Conservation (phyloP, 1,140 invertebrate species). For the Notospermus geniculatus region DNA sequence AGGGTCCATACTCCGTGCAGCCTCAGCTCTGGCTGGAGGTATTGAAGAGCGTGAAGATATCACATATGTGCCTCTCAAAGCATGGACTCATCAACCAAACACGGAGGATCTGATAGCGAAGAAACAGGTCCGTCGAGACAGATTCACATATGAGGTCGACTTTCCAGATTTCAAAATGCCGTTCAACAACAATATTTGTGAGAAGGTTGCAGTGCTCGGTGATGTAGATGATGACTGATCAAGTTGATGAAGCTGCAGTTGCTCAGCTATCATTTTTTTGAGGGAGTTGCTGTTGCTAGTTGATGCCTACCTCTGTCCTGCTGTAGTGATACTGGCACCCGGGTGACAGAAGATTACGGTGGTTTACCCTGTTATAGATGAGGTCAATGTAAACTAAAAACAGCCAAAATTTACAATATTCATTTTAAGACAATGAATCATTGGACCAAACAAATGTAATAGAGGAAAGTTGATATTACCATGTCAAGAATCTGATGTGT, state of each 20-base stretch:
- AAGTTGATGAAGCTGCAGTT: not conserved
- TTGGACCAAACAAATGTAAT: too few relatives aligned
- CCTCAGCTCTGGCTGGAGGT: slow-evolving; percentile 48
- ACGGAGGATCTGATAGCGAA: slow-evolving; percentile 44
- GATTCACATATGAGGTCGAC: slow-evolving; percentile 56
- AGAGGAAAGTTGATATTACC: too few relatives aligned
- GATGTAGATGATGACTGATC: slow-evolving; percentile 34
- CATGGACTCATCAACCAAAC: slow-evolving; percentile 51
- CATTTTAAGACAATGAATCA: too few relatives aligned
- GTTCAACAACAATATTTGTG: slow-evolving; percentile 50
- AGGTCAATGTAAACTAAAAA: too few relatives aligned
- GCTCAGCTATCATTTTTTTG: too few relatives aligned
- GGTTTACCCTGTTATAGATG: too few relatives aligned
- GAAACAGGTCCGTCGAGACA: slow-evolving; percentile 36
- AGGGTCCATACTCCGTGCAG: slow-evolving; percentile 49
- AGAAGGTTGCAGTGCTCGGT: slow-evolving; percentile 32
- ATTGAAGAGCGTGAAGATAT: slow-evolving; percentile 50
- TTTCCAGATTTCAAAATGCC: slow-evolving; percentile 57
- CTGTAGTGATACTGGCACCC: too few relatives aligned
- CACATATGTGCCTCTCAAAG: slow-evolving; percentile 45
- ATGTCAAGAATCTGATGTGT: too few relatives aligned
- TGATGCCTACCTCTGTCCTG: too few relatives aligned
- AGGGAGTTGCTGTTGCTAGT: too few relatives aligned
- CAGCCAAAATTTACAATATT: too few relatives aligned
- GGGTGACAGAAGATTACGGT: too few relatives aligned